Conservation (phyloP, 2,797 vertebrate species). For the Tachyglossus aculeatus region DNA sequence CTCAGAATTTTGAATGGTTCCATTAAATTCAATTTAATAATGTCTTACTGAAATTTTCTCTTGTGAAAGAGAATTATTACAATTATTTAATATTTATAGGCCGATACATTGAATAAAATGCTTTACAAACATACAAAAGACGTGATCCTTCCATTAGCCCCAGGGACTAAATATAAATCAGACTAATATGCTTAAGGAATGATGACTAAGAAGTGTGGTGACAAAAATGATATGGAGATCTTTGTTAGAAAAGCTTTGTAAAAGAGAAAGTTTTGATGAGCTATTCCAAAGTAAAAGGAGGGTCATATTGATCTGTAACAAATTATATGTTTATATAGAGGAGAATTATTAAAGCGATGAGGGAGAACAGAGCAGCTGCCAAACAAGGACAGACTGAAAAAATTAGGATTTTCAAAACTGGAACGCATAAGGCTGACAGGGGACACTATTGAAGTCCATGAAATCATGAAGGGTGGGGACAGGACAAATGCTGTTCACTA, state of each 20-base stretch:
- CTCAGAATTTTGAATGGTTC: not conserved
- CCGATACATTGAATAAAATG: not conserved
- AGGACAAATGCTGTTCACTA: no score
- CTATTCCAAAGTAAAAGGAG: no score
- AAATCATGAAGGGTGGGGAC: no score
- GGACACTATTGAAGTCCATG: no score
- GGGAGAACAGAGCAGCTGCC: no score
- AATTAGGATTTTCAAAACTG: no score
- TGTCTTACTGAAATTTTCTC: constrained; percentile 10
- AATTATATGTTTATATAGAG: no score
- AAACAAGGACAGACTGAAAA: no score
- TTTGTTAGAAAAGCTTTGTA: not conserved
- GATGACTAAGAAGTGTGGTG: not conserved
- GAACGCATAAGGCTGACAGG: no score
- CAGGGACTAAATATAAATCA: not conserved
- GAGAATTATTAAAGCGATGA: no score
- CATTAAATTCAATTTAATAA: constrained; percentile 42
- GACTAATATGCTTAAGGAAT: not conserved
- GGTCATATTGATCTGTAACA: no score
- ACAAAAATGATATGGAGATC: not conserved
- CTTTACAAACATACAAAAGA: constrained; percentile 19
- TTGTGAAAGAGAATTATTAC: constrained; percentile 15
- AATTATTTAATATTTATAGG: constrained; percentile 30
- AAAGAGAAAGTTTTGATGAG: not conserved
- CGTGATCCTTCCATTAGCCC: not conserved